These are phyloP conservation scores for Philotrypesis tridentata DNA, from an alignment of 1,140 invertebrate species.

Conservation along the genomic window DNA sequence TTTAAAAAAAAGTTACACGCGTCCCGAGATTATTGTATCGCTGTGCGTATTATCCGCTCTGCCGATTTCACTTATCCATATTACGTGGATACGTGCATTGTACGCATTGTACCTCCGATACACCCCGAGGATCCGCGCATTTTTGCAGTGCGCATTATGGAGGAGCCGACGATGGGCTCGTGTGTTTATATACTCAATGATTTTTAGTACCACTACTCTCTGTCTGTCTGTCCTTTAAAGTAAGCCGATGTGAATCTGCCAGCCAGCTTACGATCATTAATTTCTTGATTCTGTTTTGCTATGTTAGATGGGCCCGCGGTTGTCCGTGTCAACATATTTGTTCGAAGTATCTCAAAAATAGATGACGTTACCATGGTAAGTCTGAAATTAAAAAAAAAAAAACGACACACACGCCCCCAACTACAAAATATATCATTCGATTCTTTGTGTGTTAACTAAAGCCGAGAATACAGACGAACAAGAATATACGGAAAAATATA, in stretches of 20 bases:
- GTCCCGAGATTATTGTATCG: background rate
- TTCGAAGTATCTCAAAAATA: conserved; percentile 98
- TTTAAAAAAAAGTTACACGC: background rate
- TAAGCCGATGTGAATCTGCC: no score
- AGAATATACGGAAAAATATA: background rate
- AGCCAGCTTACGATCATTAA: conserved; percentile 69
- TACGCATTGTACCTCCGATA: no score
- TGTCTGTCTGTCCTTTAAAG: background rate
- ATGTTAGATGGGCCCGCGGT: conserved; percentile 90
- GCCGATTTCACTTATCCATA: no score
- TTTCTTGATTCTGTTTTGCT: conserved; percentile 71
- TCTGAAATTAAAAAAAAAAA: conserved; percentile 58
- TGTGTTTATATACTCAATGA: no score
- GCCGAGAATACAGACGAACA: no score
- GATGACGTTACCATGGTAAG: conserved; percentile 99
- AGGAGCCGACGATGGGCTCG: no score
- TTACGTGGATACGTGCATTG: no score
- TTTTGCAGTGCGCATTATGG: no score
- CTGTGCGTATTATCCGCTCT: no score
- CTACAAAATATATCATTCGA: background rate
- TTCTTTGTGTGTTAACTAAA: no score
- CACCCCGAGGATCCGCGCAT: no score
- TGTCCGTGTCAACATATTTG: conserved; percentile 96
- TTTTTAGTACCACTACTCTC: background rate
- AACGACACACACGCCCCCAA: no score